Conservation (phyloP, 2,888 invertebrate genomes). For the Melieria crassipennis region DNA sequence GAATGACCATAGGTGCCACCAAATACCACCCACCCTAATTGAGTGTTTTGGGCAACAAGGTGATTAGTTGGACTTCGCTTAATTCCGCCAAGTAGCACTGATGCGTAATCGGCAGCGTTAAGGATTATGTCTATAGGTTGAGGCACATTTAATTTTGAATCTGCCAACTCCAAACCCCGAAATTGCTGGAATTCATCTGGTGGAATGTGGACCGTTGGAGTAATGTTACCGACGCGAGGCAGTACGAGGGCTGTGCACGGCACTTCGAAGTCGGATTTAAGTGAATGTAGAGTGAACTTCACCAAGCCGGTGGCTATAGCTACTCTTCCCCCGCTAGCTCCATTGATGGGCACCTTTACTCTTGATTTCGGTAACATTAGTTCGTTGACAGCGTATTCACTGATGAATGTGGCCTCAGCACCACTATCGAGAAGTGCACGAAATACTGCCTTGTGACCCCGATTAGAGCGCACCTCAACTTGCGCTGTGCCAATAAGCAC, state of each 20-base stretch:
- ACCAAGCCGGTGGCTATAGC: background rate
- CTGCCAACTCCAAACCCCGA: background rate
- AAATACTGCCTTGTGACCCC: background rate
- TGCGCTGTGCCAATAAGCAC: background rate
- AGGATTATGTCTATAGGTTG: background rate
- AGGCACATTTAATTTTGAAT: background rate
- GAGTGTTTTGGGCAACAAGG: background rate
- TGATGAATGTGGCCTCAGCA: slow-evolving; percentile 10
- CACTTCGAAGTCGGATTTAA: background rate
- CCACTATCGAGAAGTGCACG: slow-evolving; percentile 1
- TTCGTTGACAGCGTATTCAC: slow-evolving; percentile 15
- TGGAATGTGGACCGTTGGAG: too few species aligned
- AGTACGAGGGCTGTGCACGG: too few species aligned
- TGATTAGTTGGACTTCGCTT: background rate
- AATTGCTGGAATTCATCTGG: too few species aligned
- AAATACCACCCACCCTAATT: slow-evolving; percentile 8
- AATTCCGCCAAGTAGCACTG: slow-evolving; percentile 1
- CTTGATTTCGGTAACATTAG: background rate
- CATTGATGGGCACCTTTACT: slow-evolving; percentile 14
- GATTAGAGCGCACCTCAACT: background rate
- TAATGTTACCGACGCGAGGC: too few species aligned
- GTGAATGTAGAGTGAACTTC: background rate
- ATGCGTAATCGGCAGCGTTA: background rate
- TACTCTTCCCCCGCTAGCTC: background rate
- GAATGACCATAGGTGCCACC: background rate